Percentiles rank a stretch among this genome's conserved stretches.
Conservation (phyloP, 2,797 vertebrate genomes). For the Myiothlypis coronata region DNA sequence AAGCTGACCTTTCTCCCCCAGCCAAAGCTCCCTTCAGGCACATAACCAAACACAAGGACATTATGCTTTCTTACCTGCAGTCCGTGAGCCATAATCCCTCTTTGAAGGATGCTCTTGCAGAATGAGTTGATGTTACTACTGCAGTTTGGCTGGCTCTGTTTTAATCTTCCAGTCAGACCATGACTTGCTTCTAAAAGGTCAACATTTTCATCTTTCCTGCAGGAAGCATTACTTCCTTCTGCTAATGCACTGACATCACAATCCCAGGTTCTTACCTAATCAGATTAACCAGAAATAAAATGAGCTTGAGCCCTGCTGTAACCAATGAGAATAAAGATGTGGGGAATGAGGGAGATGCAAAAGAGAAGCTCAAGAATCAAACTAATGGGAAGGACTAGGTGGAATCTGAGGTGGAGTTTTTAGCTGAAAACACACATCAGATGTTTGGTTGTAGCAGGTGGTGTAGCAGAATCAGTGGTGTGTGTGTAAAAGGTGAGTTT, state of each 20-base stretch:
- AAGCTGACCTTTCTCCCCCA: neutral
- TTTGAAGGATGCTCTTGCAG: neutral
- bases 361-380: neutral
- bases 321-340: neutral
- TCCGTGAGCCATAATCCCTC: slow-evolving; percentile 6
- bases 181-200: neutral
- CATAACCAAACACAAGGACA: neutral
- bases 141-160: neutral
- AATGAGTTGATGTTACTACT: neutral
- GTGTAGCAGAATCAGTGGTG: neutral
- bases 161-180: neutral
- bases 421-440: neutral
- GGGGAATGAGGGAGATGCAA: neutral
- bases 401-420: neutral
- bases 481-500: neutral
- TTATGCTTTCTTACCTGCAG: slow-evolving; percentile 16
- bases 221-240: neutral
- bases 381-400: neutral
- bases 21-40: neutral
- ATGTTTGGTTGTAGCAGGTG: neutral
- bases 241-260: slow-evolving; percentile 30
- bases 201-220: neutral
- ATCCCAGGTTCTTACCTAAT: slow-evolving; percentile 5
- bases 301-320: neutral
- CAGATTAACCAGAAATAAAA: slow-evolving; percentile 45